Base-by-base conservation (phyloP, 2,113 vertebrate genomes). In the Callipepla squamata region DNA sequence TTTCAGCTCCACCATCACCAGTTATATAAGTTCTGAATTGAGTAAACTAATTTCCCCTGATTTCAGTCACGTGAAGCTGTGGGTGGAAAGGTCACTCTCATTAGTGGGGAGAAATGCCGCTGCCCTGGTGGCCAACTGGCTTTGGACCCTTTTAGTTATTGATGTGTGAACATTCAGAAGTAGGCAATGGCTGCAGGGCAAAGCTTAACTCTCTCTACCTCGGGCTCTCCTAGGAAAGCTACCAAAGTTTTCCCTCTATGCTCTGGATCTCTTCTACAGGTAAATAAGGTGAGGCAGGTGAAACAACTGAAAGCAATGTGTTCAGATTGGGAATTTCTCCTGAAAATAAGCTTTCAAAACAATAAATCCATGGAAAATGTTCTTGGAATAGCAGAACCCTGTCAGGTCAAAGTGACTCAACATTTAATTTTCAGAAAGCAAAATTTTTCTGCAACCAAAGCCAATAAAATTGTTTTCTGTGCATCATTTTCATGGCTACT, bases 61-160 rank as follows among this genome's bases (percentile, higher is more conserved):
- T 91, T 95, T 94, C 86, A 89, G 70, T 70, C 70, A 58, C 53
- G 61, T 69, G 85, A 85, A 96, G 77, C n/a, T 2, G 51, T 63
- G 81, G 82, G 92, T 94, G 69, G 70, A 96, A 96, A 96, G 91
- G 93, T 94, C 89, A 90, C 59, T 55, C 81, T 96, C 89, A 94
- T 96, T 97, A 97, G 74, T 55, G 51, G 51, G 72, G 77, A 95
- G 93, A 90, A 85, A 67, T 80, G 89, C 68, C 88, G 75, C 86
- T 94, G 92, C 77, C 91, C 92, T 94, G 83, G 87, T 92, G 92
- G 94, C 76, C 94, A 79, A 7, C 66, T 58, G 94, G 80, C 85
- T 96, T 84, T 79, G 87, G 85, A 93, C 89, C 55, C 67, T 84
- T 88, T 91, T 70, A 79, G 81, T 61, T 87, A 79, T 78, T 94